A percentile compares a stretch with the other conserved stretches of the same genome.
phyloP scores from a whole-genome alignment of 2,888 invertebrate species.

The Acleris emargana region DNA sequence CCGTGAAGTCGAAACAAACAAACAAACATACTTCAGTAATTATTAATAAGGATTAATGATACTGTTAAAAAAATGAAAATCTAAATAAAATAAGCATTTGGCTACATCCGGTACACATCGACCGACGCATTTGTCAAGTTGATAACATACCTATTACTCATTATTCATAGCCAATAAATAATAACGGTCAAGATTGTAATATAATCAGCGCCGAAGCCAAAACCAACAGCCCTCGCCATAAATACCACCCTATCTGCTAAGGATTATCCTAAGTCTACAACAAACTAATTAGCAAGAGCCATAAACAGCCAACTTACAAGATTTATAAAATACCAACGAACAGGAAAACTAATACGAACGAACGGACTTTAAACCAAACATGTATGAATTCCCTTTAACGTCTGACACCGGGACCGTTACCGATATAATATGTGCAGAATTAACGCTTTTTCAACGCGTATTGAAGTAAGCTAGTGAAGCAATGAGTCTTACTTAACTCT shows the following conservation, averaged over 20 bases:
- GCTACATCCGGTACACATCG: not conserved
- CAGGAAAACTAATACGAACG: conserved; percentile 20
- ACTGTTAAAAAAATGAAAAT: not conserved
- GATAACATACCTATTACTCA: conserved; percentile 7
- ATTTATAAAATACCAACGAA: conserved; percentile 14
- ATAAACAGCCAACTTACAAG: conserved; percentile 17
- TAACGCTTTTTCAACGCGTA: not conserved
- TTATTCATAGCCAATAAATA: conserved; percentile 13
- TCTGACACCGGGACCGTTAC: conserved; percentile 13
- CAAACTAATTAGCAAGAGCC: conserved; percentile 11
- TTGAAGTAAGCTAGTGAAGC: not conserved
- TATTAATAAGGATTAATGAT: not conserved
- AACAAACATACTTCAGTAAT: not conserved
- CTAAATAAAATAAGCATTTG: not conserved
- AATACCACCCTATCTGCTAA: conserved; percentile 7
- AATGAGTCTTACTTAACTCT: not conserved
- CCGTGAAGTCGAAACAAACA: not conserved
- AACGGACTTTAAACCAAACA: conserved; percentile 1
- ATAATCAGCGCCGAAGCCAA: conserved; percentile 4
- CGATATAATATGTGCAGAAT: not conserved
- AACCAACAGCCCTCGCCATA: not conserved
- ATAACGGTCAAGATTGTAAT: conserved; percentile 4
- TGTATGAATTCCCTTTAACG: conserved; percentile 18
- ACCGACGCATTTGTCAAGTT: not conserved
- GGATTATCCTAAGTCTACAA: conserved; percentile 16